Percentiles rank a stretch among this genome's conserved stretches.
These are phyloP conservation scores for Norana najaformis DNA, from an alignment of 2,888 invertebrate genomes.

Conservation along the genomic window DNA sequence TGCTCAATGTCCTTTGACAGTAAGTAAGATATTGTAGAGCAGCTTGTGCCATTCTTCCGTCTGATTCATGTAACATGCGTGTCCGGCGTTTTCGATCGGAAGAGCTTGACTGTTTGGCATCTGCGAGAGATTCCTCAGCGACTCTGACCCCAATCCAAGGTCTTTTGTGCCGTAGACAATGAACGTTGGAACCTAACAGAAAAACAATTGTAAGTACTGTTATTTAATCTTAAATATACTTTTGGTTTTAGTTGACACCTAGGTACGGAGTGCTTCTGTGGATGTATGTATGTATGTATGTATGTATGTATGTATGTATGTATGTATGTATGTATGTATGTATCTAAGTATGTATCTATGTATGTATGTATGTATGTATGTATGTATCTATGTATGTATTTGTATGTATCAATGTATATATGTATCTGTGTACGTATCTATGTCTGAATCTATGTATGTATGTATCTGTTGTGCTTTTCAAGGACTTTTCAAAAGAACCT, in stretches of 20 bases:
- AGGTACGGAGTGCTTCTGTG: background rate
- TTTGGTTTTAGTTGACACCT: background rate
- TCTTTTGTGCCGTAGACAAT: constrained; percentile 64
- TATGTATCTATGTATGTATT: too few relatives aligned
- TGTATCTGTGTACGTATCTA: too few relatives aligned
- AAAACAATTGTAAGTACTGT: background rate
- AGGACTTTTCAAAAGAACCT: too few relatives aligned
- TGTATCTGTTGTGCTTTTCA: too few relatives aligned
- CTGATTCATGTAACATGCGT: constrained; percentile 64
- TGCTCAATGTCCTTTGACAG: constrained; percentile 30
- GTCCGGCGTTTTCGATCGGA: constrained; percentile 60
- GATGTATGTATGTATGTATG: background rate
- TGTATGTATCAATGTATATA: too few relatives aligned
- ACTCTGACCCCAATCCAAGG: constrained; percentile 53
- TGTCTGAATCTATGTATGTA: too few relatives aligned
- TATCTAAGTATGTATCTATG: too few relatives aligned
- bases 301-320: background rate
- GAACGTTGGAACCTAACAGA: constrained; percentile 62
- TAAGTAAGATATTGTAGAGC: constrained; percentile 60
- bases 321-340: background rate
- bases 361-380: too few relatives aligned
- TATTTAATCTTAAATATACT: background rate
- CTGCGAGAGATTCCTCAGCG: constrained; percentile 55
- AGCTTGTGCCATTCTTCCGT: constrained; percentile 62
- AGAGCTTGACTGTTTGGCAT: constrained; percentile 60